Base-by-base conservation (phyloP, 2,888 invertebrate species). In the Scrobipalpa costella region DNA sequence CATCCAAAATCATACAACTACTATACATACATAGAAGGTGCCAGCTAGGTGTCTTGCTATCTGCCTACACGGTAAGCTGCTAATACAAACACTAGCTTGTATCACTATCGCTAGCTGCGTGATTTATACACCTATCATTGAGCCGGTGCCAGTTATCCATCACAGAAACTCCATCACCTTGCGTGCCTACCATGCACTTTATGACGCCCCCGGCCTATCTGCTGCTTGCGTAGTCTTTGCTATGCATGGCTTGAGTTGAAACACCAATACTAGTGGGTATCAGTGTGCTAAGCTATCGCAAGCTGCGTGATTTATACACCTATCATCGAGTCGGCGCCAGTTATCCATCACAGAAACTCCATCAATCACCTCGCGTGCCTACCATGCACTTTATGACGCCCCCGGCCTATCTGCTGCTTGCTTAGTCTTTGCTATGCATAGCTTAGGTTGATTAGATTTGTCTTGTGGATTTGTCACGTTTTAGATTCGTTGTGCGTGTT, bases 341-440 rank as follows among this genome's bases (percentile, higher is more conserved):
- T 60, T 63, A 73, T 73, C 71, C 69, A 73, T 74, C 74, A 71
- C 61, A 9, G 15, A n/a, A 62, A 60, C 19, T 44, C 64, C 66
- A 79, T 78, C 75, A 72, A 78, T 79, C 79, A 71, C 61, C 55
- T 67, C 50, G 64, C 70, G 67, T 71, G 68, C 71, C 70, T 73
- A 17, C 34, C 27, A 73, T 78, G 73, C 74, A 74, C 69, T 74
- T 68, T 64, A 63, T 65, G 15, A 34, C 34, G 55, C 34, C 1
- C 7, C 13, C 33, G 15, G 34, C 33, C 34, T 55, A 27, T 13
- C 15, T 34, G 34, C 34, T 34, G 55, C 55, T 33, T 15, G 55
- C 55, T 33, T 15, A 27, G 34, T 34, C 8, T 34, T 55, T 55
- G 27, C 7, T 55, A 27, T n/a, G 52, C 27, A 52, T 33, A 6